phyloP scores from a whole-genome alignment of 92 coral and sea anemone species.

The Chrysogorgia sp. region DNA sequence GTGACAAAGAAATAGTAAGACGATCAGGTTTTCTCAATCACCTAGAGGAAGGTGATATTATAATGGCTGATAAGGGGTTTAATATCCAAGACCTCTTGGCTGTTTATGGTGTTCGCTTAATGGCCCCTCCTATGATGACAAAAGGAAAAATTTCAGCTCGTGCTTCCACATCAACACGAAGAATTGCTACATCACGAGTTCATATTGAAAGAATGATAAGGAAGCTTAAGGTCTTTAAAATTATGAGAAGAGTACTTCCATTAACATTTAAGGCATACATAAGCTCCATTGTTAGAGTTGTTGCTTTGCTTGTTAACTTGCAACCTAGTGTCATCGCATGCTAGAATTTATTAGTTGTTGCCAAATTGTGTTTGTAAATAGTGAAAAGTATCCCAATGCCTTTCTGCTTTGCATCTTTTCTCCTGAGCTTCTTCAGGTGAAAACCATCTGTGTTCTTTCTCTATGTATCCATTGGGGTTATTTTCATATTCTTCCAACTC shows the following conservation, averaged over 20 bases:
- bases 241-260: conserved; percentile 76
- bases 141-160: conserved; percentile 70
- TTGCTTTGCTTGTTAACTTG: conserved; percentile 71
- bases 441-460: conserved; percentile 56
- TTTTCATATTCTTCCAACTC: conserved; percentile 59
- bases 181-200: conserved; percentile 74
- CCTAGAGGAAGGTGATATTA: conserved; percentile 62
- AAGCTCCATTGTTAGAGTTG: conserved; percentile 67
- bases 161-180: conserved; percentile 81
- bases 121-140: conserved; percentile 69
- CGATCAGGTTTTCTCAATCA: conserved; percentile 65
- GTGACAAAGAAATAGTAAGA: conserved; percentile 76
- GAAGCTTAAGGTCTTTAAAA: conserved; percentile 63
- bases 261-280: conserved; percentile 70
- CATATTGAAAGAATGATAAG: conserved; percentile 79
- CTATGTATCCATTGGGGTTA: conserved; percentile 49
- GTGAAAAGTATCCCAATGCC: conserved; percentile 4
- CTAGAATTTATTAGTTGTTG: not conserved
- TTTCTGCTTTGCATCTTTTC: conserved; percentile 35
- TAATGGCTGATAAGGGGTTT: conserved; percentile 75
- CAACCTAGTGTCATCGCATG: conserved; percentile 47
- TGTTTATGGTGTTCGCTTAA: conserved; percentile 53
- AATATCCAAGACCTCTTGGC: conserved; percentile 64
- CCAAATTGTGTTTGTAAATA: not conserved
- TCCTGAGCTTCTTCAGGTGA: conserved; percentile 50